Evolutionary conservation across 2,797 vertebrate species (phyloP), one percentile per base, ranked within the genome.

Genomic region (Enteromius fasciolatus): DNA sequence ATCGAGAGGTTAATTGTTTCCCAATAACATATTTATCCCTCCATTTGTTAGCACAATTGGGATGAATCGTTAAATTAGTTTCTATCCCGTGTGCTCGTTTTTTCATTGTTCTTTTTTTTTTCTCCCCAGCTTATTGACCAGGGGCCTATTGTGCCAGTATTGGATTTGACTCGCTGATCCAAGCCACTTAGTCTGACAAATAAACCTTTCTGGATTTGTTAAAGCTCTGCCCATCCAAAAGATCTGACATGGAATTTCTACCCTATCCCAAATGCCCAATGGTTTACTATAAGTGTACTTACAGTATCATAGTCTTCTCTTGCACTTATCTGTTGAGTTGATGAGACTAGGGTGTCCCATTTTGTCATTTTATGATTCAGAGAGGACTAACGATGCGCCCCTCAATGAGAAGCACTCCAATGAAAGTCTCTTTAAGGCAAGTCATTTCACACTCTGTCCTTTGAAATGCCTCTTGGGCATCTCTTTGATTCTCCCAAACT

Each of bases 1-100:
- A 85, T 41, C 6, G 20, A 75, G 69, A 84, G 86, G 78, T 84
- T 87, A 85, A 87, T 85, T 84, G 76, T 85, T 87, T 85, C 70
- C 78, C 52, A 46, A 33, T 79, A 61, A 44, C 63, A n/a, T 69
- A 63, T 85, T 70, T 64, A 74, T 80, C 81, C 64, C 25, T 76
- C 39, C 33, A 39, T 82, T 81, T 82, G 82, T 78, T 81, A 67
- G 68, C 75, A 73, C 74, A 78, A 61, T 78, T 48, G 48, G 77
- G 33, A 59, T 75, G 81, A 77, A 77, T 61, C 28, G 39, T 41
- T 68, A 28, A 79, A 83, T 66, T 59, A 41, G 20, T 44, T 64
- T 41, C 23, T 57, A 70, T 54, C 25, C 61, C 17, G 23, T 63
- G 36, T 12, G 20, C 61, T 76, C 4, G 25, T 59, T 63, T 81